phyloP scores from a whole-genome alignment of 2,113 vertebrate species.

The Benthochromis sp. region DNA sequence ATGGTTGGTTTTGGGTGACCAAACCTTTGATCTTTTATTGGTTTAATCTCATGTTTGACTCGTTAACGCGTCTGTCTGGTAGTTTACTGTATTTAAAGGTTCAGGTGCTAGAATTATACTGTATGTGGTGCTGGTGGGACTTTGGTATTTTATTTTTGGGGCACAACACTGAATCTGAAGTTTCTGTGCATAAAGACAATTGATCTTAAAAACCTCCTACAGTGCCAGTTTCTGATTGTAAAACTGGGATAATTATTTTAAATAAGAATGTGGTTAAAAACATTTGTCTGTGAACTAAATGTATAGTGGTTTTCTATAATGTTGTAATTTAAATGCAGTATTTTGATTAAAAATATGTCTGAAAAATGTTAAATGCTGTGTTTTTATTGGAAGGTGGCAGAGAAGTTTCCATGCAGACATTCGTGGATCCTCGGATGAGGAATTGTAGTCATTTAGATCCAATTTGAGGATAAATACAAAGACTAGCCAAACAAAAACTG shows the following conservation, averaged over 20 bases:
- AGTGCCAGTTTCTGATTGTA: not conserved
- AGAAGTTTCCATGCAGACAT: too few relatives aligned
- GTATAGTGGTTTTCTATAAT: not conserved
- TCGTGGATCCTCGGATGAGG: fast-evolving
- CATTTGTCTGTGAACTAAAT: not conserved
- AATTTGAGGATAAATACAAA: not conserved
- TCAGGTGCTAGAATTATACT: not conserved
- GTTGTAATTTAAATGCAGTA: not conserved
- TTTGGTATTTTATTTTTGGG: not conserved
- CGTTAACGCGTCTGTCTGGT: not conserved
- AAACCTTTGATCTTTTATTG: not conserved
- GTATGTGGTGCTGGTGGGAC: not conserved
- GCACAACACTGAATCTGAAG: not conserved
- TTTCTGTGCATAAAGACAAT: not conserved
- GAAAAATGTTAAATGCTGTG: not conserved
- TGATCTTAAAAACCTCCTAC: not conserved
- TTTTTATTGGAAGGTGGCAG: not conserved
- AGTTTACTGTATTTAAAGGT: not conserved
- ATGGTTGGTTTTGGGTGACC: not conserved
- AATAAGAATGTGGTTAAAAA: not conserved
- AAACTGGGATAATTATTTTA: not conserved
- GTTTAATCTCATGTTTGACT: not conserved
- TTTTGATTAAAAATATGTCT: not conserved
- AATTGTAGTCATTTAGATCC: fast-evolving
- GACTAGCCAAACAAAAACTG: fast-evolving